These are phyloP conservation scores for Sebastes oblongus DNA, from an alignment of 2,797 vertebrate species.

Conservation along the genomic window DNA sequence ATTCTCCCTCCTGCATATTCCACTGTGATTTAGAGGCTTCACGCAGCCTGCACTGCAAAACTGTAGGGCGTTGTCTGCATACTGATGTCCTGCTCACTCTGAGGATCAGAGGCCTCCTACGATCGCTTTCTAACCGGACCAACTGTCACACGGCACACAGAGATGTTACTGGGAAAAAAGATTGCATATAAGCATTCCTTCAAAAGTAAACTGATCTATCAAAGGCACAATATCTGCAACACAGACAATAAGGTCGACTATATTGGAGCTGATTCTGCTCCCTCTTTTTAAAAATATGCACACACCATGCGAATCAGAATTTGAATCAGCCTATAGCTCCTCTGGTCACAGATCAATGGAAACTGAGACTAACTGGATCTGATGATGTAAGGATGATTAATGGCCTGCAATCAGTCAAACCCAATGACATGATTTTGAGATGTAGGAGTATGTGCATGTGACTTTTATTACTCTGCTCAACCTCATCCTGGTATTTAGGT, in stretches of 20 bases:
- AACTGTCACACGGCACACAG: constrained; percentile 9
- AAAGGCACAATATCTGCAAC: neutral
- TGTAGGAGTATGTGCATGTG: neutral
- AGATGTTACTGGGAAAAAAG: neutral
- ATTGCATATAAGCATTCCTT: neutral
- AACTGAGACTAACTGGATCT: constrained; percentile 25
- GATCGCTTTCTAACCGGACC: neutral
- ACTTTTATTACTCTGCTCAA: neutral
- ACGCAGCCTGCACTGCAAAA: constrained; percentile 61
- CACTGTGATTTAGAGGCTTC: constrained; percentile 62
- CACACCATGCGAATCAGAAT: neutral
- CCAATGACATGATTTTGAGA: neutral
- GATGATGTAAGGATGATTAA: constrained; percentile 46
- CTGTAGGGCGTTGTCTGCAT: constrained; percentile 61
- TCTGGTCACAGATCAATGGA: constrained; percentile 36
- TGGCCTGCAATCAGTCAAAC: constrained; percentile 33
- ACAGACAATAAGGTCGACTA: neutral
- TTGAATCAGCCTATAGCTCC: constrained; percentile 15
- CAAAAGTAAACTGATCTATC: constrained; percentile 7
- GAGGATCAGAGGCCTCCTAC: constrained; percentile 1
- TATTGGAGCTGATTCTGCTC: neutral
- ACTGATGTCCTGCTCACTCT: constrained; percentile 62
- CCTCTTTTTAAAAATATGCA: neutral
- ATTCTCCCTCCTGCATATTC: constrained; percentile 65
- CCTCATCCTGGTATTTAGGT: neutral